phyloP scores from a whole-genome alignment of 2,888 invertebrate species.

The Ichneumoninae sp. region DNA sequence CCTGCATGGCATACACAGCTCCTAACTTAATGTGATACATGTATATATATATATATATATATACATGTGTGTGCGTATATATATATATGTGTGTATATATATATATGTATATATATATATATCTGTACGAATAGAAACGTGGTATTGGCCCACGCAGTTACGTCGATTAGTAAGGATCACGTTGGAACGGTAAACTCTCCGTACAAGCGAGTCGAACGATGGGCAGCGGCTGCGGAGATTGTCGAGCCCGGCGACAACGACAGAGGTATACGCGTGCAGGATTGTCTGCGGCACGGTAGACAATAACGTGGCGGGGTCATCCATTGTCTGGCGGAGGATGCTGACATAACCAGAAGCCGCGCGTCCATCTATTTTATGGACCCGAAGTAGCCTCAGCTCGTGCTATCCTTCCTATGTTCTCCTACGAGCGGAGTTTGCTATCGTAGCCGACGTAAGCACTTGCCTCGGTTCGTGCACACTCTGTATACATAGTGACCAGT shows the following conservation, averaged over 20 bases:
- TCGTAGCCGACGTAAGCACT: conserved; percentile 12
- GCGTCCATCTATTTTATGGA: conserved; percentile 76
- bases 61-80: too few species aligned
- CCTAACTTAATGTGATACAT: background rate
- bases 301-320: conserved; percentile 79
- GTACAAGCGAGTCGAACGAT: conserved; percentile 38
- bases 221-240: conserved; percentile 34
- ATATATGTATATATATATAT: background rate
- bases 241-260: conserved; percentile 37
- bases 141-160: conserved; percentile 63
- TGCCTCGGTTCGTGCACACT: background rate
- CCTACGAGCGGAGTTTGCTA: background rate
- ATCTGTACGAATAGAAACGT: conserved; percentile 2
- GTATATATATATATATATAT: too few species aligned
- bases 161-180: conserved; percentile 80
- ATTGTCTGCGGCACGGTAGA: conserved; percentile 72
- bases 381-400: conserved; percentile 65
- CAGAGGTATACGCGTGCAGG: conserved; percentile 68
- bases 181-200: conserved; percentile 73
- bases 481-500: background rate
- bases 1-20: background rate
- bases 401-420: conserved; percentile 37
- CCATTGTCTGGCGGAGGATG: conserved; percentile 82
- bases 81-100: background rate
- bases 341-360: conserved; percentile 81